phyloP scores from a whole-genome alignment of 2,888 invertebrate genomes.

The Phyllotreta cruciferae region DNA sequence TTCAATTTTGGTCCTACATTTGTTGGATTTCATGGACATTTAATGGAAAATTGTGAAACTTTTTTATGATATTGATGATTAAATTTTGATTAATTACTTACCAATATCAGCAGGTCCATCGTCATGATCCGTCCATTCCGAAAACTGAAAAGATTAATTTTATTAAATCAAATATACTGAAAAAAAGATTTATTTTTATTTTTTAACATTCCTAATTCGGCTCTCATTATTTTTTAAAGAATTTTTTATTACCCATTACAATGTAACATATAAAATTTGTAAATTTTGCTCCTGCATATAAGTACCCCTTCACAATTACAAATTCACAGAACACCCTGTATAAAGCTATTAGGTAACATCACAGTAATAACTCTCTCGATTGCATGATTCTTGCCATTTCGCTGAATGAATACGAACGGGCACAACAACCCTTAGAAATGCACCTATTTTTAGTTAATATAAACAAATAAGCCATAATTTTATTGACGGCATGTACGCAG shows the following conservation, averaged over 20 bases:
- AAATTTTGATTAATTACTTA: slow-evolving; percentile 55
- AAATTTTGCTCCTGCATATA: too few species aligned
- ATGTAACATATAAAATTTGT: too few species aligned
- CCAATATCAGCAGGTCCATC: slow-evolving; percentile 65
- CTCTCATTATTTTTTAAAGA: slow-evolving; percentile 1
- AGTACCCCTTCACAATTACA: neutral
- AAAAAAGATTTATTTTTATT: neutral
- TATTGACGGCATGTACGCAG: slow-evolving; percentile 1
- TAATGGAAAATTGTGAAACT: neutral
- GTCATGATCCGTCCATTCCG: slow-evolving; percentile 69
- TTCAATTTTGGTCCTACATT: too few species aligned
- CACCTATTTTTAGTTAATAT: slow-evolving; percentile 5
- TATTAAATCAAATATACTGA: neutral
- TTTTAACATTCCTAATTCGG: neutral
- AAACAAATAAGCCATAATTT: slow-evolving; percentile 1
- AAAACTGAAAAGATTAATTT: slow-evolving; percentile 63
- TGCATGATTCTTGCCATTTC: too few species aligned
- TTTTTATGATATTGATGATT: neutral
- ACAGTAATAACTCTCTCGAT: too few species aligned
- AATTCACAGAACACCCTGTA: neutral
- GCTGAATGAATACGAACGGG: too few species aligned
- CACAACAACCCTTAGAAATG: too few species aligned
- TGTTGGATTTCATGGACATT: neutral
- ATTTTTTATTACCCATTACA: too few species aligned
- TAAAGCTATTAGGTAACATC: neutral